Percentiles rank a stretch among this genome's conserved stretches.
phyloP scores from a whole-genome alignment of 2,888 invertebrate genomes.

The Eupeodes latifasciatus region DNA sequence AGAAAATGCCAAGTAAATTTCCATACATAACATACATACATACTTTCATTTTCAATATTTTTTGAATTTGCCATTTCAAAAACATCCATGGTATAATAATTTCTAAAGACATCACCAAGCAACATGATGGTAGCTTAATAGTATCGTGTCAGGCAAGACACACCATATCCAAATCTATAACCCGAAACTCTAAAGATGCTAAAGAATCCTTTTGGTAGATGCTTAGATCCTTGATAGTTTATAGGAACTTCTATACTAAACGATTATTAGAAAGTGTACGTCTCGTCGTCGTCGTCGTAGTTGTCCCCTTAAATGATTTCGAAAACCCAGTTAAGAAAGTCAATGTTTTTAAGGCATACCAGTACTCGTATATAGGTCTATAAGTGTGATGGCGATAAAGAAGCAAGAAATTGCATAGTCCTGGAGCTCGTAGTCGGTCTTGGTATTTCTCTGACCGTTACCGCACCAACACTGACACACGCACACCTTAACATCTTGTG shows the following conservation, averaged over 20 bases:
- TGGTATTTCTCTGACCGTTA: slow-evolving; percentile 21
- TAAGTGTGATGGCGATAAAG: slow-evolving; percentile 39
- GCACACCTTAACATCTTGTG: slow-evolving; percentile 52
- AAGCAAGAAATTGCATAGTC: slow-evolving; percentile 42
- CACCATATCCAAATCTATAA: neutral
- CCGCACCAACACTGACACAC: slow-evolving; percentile 32
- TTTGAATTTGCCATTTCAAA: slow-evolving; percentile 31
- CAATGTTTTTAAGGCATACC: slow-evolving; percentile 62
- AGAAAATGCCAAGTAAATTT: slow-evolving; percentile 1
- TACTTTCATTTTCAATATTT: slow-evolving; percentile 20
- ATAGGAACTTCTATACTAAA: slow-evolving; percentile 3
- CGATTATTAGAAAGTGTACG: slow-evolving; percentile 63
- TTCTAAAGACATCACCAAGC: slow-evolving; percentile 56
- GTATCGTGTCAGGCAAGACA: slow-evolving; percentile 50
- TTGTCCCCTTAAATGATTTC: slow-evolving; percentile 49
- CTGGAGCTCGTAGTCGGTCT: neutral
- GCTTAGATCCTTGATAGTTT: slow-evolving; percentile 25
- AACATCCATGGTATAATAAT: slow-evolving; percentile 56
- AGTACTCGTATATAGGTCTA: neutral
- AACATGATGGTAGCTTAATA: slow-evolving; percentile 67
- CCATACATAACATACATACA: too few species aligned
- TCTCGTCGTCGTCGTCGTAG: slow-evolving; percentile 4
- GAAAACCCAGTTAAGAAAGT: slow-evolving; percentile 72
- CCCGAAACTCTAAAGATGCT: slow-evolving; percentile 39
- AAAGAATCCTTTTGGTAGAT: slow-evolving; percentile 54